phyloP scores from a whole-genome alignment of 2,113 vertebrate genomes.

The Myanophis thanlyinensis region DNA sequence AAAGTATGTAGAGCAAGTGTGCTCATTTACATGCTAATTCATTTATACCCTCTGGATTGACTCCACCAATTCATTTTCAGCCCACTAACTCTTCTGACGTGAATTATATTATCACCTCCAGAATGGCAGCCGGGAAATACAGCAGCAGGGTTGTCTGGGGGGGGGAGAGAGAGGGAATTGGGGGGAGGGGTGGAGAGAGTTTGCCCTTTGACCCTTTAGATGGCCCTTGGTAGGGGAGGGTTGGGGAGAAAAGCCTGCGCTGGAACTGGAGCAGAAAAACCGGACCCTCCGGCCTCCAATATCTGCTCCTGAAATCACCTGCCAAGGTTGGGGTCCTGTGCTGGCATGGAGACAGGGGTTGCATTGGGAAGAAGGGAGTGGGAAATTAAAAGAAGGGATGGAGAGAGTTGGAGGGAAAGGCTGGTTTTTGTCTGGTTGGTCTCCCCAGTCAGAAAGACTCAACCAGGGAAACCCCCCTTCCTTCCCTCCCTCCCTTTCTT shows the following conservation, averaged over 20 bases:
- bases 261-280: slow-evolving; percentile 40
- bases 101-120: slow-evolving; percentile 73
- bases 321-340: slow-evolving; percentile 12
- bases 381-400: neutral
- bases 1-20: slow-evolving; percentile 76
- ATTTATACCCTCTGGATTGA: slow-evolving; percentile 79
- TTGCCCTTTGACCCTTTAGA: slow-evolving; percentile 54
- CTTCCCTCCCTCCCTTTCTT: too few relatives aligned
- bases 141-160: slow-evolving; percentile 9
- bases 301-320: neutral
- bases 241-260: neutral
- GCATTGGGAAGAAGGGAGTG: accelerated
- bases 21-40: slow-evolving; percentile 80
- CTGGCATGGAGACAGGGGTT: accelerated
- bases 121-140: slow-evolving; percentile 63
- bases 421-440: neutral
- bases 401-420: too few relatives aligned
- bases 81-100: slow-evolving; percentile 72
- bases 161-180: too few relatives aligned
- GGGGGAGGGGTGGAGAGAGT: neutral
- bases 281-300: neutral
- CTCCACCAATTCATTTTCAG: slow-evolving; percentile 77
- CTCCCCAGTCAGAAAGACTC: neutral
- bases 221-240: slow-evolving; percentile 29
- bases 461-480: too few relatives aligned